Base-by-base conservation (phyloP, 2,888 invertebrate species). In the Drosophila neotestacea region DNA sequence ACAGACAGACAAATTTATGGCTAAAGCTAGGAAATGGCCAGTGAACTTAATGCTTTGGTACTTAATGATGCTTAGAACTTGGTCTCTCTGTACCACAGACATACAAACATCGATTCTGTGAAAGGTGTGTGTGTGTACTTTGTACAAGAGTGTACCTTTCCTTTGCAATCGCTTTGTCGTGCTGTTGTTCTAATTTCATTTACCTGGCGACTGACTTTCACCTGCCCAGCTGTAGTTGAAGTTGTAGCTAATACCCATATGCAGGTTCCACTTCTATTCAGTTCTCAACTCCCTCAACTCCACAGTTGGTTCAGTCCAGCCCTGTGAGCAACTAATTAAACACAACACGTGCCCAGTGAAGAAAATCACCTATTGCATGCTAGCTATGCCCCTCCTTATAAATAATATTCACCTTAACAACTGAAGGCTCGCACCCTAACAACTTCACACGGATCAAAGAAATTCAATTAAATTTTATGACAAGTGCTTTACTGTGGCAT, bases 151-250 rank as follows among this genome's bases (percentile, higher is more conserved):
- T 51, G 47, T 59, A 70, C 77, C 79, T 77, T 77, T 77, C 77
- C 70, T 63, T 79, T 79, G 79, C 76, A 75, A 79, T 79, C 65
- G 79, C 62, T 79, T 79, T 76, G 79, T 70, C 76, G 79, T 79
- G 79, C 79, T 55, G 59, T 79, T 79, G 76, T 77, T 77, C 76
- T 77, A 79, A 79, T 79, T 77, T 79, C 65, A 62, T 76, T 63
- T 77, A 66, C 39, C 65, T 38, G 59, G 22, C 61, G 48, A 65
- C 79, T 79, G 59, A 65, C 79, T 79, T 79, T 79, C 79, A 79
- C 79, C 79, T 64, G 69, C 36, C 70, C 36, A 69, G 56, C 22
- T 28, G 4, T 32, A 42, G 41, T 59, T 30, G 54, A n/a, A 42
- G 27, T 10, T 34, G 10, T 22, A 42, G 22, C 22, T 34, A 44